Evolutionary conservation across 2,113 vertebrate genomes (phyloP).

Genomic region (Danionella cerebrum): DNA sequence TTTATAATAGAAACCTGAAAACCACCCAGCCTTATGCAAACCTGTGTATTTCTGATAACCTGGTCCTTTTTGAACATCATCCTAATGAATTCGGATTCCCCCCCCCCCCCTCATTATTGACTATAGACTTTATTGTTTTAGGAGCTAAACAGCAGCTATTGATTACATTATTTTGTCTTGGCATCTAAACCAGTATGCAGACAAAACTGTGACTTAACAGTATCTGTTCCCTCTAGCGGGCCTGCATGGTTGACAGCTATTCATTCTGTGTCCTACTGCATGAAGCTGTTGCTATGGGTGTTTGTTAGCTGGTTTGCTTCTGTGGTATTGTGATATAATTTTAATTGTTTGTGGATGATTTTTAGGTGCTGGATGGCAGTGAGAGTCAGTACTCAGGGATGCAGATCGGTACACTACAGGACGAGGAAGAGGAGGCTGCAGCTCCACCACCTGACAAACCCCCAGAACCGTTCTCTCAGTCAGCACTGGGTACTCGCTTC

Average conservation of each 20-base stretch:
- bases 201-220: neutral
- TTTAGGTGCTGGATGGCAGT: slow-evolving; percentile 81
- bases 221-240: neutral
- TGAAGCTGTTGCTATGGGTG: neutral
- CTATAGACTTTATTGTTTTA: no score
- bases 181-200: no score
- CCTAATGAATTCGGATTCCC: no score
- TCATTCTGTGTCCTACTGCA: neutral
- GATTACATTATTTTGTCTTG: no score
- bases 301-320: neutral
- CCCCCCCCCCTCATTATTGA: no score
- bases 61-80: no score
- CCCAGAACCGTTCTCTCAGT: slow-evolving; percentile 67
- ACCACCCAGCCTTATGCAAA: no score
- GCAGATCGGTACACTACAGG: slow-evolving; percentile 81
- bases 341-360: neutral
- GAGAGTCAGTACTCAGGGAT: slow-evolving; percentile 85
- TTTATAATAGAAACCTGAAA: no score
- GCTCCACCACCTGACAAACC: slow-evolving; percentile 54
- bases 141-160: no score
- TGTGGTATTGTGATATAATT: neutral
- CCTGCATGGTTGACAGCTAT: slow-evolving; percentile 1
- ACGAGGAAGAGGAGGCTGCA: slow-evolving; percentile 80
- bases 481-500: slow-evolving; percentile 68
- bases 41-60: no score